These are phyloP conservation scores for Lepidurus apus DNA, from an alignment of 1,140 invertebrate genomes.

Conservation along the genomic window DNA sequence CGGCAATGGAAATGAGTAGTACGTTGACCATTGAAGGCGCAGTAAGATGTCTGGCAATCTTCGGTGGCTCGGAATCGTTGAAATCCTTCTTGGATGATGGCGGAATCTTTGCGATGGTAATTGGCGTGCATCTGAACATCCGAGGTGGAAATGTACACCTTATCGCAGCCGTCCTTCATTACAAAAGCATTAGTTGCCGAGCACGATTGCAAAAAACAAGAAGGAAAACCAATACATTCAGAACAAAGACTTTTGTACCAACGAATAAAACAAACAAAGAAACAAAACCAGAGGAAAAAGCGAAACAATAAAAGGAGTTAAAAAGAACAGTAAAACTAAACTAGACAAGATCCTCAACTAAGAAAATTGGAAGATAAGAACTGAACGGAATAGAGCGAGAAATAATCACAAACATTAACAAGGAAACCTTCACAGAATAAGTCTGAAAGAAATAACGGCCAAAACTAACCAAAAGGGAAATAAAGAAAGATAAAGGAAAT, in stretches of 20 bases:
- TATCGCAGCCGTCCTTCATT: conserved; percentile 77
- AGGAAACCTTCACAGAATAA: no score
- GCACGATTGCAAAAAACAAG: conserved; percentile 5
- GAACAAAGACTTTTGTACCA: no score
- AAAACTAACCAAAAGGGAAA: not conserved
- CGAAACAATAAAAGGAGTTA: no score
- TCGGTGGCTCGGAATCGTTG: conserved; percentile 84
- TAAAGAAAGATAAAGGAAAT: not conserved
- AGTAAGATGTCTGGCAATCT: conserved; percentile 78
- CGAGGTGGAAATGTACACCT: conserved; percentile 96
- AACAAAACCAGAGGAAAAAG: no score
- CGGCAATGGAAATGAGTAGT: conserved; percentile 98
- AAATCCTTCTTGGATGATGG: conserved; percentile 95
- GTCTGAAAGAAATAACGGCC: not conserved
- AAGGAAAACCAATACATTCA: conserved; percentile 23
- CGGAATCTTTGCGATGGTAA: conserved; percentile 95
- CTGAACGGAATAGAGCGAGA: no score
- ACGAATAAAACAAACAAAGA: not conserved
- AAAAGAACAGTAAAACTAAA: no score
- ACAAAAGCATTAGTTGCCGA: conserved; percentile 33
- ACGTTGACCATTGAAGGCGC: conserved; percentile 86
- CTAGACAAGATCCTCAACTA: no score
- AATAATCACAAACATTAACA: no score
- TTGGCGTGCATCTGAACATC: conserved; percentile 99
- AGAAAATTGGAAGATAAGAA: no score